A percentile compares a stretch with the other conserved stretches of the same genome.
Conservation (phyloP, 2,888 invertebrate genomes). For the Epinotia bilunana region DNA sequence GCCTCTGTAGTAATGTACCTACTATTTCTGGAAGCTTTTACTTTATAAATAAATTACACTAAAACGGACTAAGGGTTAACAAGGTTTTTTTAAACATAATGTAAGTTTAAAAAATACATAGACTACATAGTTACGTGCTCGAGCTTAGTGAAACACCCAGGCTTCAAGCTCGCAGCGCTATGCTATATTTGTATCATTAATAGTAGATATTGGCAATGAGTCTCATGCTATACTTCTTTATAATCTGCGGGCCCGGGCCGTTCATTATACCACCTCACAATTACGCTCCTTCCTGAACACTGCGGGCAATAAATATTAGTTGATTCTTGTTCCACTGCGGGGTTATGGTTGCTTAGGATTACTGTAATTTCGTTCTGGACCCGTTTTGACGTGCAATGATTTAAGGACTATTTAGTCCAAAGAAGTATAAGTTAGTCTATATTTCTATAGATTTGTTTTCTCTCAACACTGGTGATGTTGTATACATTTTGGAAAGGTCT, state of each 20-base stretch:
- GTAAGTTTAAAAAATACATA: too few species aligned
- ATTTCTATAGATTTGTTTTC: slow-evolving; percentile 1
- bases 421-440: not conserved
- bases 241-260: slow-evolving; percentile 59
- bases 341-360: slow-evolving; percentile 63
- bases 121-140: not conserved
- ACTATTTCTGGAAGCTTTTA: too few species aligned
- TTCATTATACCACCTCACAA: slow-evolving; percentile 62
- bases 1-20: too few species aligned
- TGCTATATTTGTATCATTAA: slow-evolving; percentile 30
- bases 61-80: too few species aligned
- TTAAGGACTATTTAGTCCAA: slow-evolving; percentile 3
- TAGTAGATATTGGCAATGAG: slow-evolving; percentile 27
- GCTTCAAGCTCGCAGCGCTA: slow-evolving; percentile 5
- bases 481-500: not conserved
- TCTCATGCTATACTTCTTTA: slow-evolving; percentile 53
- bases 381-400: slow-evolving; percentile 30
- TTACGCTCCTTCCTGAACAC: slow-evolving; percentile 63
- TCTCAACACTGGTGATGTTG: not conserved
- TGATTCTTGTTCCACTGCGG: slow-evolving; percentile 62
- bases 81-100: too few species aligned
- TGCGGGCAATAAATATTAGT: slow-evolving; percentile 54
- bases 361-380: slow-evolving; percentile 59
- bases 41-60: too few species aligned
- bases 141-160: slow-evolving; percentile 7